Evolutionary conservation across 1,140 invertebrate species (phyloP).

Genomic region (Sinella curviseta): DNA sequence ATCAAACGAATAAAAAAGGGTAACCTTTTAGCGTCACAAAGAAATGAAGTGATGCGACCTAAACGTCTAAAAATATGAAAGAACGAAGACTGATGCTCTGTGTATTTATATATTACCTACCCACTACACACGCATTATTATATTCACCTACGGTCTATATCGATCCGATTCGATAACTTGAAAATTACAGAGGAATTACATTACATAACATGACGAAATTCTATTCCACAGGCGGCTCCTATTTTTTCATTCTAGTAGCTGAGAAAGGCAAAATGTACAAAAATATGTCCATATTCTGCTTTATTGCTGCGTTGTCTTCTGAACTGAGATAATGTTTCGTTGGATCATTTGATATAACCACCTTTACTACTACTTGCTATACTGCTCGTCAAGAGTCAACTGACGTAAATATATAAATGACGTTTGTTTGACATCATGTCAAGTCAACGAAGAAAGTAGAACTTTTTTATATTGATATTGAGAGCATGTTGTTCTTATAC

Average conservation of each 20-base stretch:
- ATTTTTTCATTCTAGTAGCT: too few species aligned
- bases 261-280: too few species aligned
- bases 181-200: not conserved
- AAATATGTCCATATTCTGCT: too few species aligned
- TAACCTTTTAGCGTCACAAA: not conserved
- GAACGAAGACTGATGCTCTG: not conserved
- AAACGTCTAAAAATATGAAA: not conserved
- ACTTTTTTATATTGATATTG: not conserved
- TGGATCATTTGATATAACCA: not conserved
- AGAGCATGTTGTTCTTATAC: not conserved
- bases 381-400: not conserved
- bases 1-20: slow-evolving; percentile 13
- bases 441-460: not conserved
- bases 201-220: too few species aligned
- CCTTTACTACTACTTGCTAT: not conserved
- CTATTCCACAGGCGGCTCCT: too few species aligned
- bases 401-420: slow-evolving; percentile 5
- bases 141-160: not conserved
- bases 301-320: too few species aligned
- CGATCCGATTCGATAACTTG: not conserved
- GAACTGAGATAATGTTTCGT: not conserved
- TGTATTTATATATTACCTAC: too few species aligned
- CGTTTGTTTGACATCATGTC: slow-evolving; percentile 18
- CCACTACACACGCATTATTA: not conserved
- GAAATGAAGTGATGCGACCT: not conserved